phyloP scores from a whole-genome alignment of 2,888 invertebrate species.

The Ophraella communa region DNA sequence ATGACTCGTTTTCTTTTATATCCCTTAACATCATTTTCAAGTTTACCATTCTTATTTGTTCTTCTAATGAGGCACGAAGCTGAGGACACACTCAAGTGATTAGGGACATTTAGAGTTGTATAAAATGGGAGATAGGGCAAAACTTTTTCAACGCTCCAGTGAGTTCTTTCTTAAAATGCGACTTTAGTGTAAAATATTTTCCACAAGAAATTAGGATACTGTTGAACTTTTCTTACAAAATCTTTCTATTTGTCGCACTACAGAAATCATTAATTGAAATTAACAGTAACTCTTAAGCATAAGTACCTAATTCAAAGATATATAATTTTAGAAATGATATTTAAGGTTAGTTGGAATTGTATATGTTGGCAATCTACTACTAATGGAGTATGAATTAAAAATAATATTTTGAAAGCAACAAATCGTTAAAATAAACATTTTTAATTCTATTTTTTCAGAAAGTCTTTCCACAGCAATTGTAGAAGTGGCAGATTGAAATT shows the following conservation, averaged over 20 bases:
- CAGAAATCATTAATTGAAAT: not conserved
- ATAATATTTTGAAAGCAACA: no score
- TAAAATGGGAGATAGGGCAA: not conserved
- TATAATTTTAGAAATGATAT: no score
- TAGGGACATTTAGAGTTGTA: constrained; percentile 5
- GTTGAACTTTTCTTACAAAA: not conserved
- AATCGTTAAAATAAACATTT: no score
- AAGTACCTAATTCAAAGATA: no score
- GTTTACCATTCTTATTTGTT: constrained; percentile 6
- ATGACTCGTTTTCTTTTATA: not conserved
- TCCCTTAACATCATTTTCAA: not conserved
- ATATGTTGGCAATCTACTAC: no score
- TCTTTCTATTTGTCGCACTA: not conserved
- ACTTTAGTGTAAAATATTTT: not conserved
- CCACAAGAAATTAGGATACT: not conserved
- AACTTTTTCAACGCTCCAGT: not conserved
- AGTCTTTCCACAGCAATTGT: no score
- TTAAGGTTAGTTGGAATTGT: no score
- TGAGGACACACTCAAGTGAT: constrained; percentile 9
- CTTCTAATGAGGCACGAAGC: constrained; percentile 15
- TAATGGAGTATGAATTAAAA: no score
- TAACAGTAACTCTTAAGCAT: no score
- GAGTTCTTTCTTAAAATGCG: not conserved
- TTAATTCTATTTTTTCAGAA: no score
- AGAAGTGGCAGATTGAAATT: no score